Evolutionary conservation across 2,797 vertebrate species (phyloP).

Genomic region (Betta splendens): DNA sequence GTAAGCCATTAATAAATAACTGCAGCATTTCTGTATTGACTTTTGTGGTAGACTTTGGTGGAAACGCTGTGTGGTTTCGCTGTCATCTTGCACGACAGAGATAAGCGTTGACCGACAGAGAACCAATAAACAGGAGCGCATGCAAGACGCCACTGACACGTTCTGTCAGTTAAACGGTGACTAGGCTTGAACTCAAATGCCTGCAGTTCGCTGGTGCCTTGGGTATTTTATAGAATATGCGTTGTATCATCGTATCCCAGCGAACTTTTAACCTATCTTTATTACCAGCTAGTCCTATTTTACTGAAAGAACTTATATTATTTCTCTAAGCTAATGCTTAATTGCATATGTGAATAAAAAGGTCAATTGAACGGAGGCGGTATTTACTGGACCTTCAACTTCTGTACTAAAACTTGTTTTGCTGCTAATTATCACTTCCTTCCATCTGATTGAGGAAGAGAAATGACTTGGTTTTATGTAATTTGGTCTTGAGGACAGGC

Average conservation of each 20-base stretch:
- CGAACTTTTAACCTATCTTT: no score
- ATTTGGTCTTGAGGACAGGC: neutral
- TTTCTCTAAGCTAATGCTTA: no score
- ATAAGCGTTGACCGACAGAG: constrained; percentile 1
- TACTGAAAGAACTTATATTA: no score
- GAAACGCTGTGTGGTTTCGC: constrained; percentile 5
- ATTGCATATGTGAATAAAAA: no score
- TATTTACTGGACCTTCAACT: no score
- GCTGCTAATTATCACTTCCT: no score
- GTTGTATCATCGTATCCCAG: no score
- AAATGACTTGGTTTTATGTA: neutral
- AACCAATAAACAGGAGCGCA: constrained; percentile 3
- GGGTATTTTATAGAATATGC: no score
- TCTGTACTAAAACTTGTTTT: no score
- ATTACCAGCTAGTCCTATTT: no score
- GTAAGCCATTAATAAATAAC: constrained; percentile 3
- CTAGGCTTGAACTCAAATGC: neutral
- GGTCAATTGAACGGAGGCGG: no score
- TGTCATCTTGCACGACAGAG: neutral
- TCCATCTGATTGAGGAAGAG: constrained; percentile 3
- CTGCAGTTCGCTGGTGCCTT: no score
- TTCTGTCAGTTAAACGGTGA: neutral
- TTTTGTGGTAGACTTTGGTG: neutral
- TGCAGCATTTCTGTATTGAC: neutral
- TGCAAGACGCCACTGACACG: neutral